Evolutionary conservation across 2,888 invertebrate species (phyloP), one percentile per base, ranked within the genome.

Genomic region (Pristionchus japonicus): DNA sequence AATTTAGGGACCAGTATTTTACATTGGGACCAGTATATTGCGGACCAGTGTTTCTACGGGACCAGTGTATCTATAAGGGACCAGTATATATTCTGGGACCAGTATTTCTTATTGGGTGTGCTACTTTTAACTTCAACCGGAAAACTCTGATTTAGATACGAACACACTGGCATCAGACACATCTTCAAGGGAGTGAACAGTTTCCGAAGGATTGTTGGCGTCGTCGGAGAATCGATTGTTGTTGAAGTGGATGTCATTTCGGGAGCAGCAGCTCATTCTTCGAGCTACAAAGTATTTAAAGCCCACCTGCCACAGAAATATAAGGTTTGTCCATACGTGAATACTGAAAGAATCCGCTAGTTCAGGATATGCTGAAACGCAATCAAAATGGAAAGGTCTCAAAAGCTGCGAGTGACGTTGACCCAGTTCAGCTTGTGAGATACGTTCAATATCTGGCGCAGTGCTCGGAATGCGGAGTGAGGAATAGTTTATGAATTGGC

Each of bases 131-230:
- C n/a, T n/a, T n/a, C n/a, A n/a, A n/a, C n/a, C n/a, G n/a, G n/a
- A n/a, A n/a, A n/a, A n/a, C n/a, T n/a, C n/a, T n/a, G n/a, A n/a
- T 67, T 67, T 4, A 70, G 70, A 70, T 70, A 70, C 17, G 70
- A 70, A 7, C 31, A 31, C 17, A 34, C 70, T 0, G 70, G 70
- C 15, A 37, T 70, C 70, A 40, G 70, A 70, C 34, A 31, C 37
- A 70, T 70, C 20, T 70, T 70, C 70, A 70, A 70, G 37, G 70
- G 70, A 70, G 70, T 70, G 3, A 70, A 70, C 20, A 70, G 70
- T 37, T 70, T 37, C 23, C 11, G 70, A 70, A 37, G 70, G 1
- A 37, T 70, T 17, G 70, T 70, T 20, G 70, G 70, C 3, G 37
- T 70, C 17, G 37, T 37, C 37, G 70, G 70, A 40, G 40, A 70